Evolutionary conservation across 2,888 invertebrate genomes (phyloP), one percentile per base, ranked within the genome.

Genomic region (Aphidius colemani): DNA sequence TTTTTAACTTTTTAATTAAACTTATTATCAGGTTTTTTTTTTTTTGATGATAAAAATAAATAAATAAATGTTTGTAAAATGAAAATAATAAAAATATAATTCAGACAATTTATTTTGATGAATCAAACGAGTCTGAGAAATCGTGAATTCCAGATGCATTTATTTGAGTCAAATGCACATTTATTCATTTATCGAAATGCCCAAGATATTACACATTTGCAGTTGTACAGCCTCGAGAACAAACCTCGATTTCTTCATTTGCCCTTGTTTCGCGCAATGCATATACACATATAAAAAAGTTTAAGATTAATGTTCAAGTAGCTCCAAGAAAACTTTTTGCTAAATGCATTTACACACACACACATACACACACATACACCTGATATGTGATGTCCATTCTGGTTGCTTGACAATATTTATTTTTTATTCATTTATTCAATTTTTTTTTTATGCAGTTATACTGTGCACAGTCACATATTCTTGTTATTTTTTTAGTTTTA

Each of bases 191-290:
- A 64, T 61, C 65, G 62, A 67, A 67, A 65, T 55, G 45, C 59
- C 55, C 49, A 30, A 30, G 30, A 30, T 30, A 30, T 53, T 59
- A 49, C 55, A 58, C 45, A 56, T 44, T 48, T 40, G 57, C 13
- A 40, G 39, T 10, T 49, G n/a, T 49, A 61, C 57, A 45, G 50
- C 49, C 49, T 44, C 18, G 44, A 18, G 58, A 58, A 64, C 66
- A 55, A 53, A 55, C 63, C 55, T 45, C 65, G 66, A 67, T 66
- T 68, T 69, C 66, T 70, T 70, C 66, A 68, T 70, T 67, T 53
- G 64, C 53, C 59, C 61, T 62, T 46, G 53, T 45, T 10, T 7
- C 39, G n/a, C 45, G 11, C 13, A 6, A 7, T 13, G 9, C 44
- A 7, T 18, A 13, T 4, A 55, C 13, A 8, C 13, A 43, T 44